Evolutionary conservation across 2,113 vertebrate species (phyloP).

Genomic region (Theristicus caerulescens): DNA sequence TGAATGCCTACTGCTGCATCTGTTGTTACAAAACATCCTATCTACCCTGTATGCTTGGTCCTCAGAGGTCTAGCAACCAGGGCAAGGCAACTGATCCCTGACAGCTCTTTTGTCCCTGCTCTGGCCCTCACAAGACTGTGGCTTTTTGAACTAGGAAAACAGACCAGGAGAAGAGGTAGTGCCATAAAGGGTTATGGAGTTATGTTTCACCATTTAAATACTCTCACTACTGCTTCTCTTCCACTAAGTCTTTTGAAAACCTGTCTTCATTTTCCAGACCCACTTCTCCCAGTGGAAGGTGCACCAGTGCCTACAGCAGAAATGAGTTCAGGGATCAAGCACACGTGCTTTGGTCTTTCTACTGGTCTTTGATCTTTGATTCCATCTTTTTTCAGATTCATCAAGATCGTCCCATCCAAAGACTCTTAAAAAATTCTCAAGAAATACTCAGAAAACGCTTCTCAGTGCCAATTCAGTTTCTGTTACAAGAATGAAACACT

Average conservation of each 20-base stretch:
- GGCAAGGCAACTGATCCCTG: background rate
- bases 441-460: background rate
- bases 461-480: background rate
- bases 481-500: background rate
- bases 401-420: background rate
- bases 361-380: background rate
- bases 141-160: background rate
- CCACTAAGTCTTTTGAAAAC: background rate
- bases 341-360: background rate
- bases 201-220: background rate
- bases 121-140: background rate
- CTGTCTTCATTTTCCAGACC: background rate
- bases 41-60: fast-evolving
- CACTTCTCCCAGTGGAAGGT: background rate
- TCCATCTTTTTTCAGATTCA: background rate
- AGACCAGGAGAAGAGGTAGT: background rate
- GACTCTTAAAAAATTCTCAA: background rate
- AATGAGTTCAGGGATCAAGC: background rate
- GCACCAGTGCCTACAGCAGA: background rate
- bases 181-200: background rate
- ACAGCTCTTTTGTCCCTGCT: background rate
- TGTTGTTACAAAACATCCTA: background rate
- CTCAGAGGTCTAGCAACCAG: background rate
- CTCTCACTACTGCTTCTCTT: background rate
- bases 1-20: background rate